Conservation (phyloP, 2,888 invertebrate species). For the Cephalotes varians region DNA sequence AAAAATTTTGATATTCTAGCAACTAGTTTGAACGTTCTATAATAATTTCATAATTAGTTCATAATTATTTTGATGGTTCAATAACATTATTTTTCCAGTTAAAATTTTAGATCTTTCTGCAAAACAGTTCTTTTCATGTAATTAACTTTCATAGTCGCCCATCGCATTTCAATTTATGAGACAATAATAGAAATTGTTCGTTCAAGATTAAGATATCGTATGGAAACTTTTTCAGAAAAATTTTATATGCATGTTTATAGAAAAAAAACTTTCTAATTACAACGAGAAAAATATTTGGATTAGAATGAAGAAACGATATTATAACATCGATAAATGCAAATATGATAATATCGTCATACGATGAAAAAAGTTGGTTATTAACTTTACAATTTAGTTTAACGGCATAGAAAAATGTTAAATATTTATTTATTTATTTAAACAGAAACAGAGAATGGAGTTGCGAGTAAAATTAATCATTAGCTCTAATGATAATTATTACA, state of each 20-base stretch:
- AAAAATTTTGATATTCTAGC: too few relatives aligned
- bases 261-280: neutral
- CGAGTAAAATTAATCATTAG: neutral
- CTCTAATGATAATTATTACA: conserved; percentile 27
- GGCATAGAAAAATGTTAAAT: neutral
- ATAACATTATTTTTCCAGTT: too few relatives aligned
- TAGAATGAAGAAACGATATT: neutral
- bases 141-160: neutral
- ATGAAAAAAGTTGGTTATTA: neutral
- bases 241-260: neutral
- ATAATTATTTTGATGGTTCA: too few relatives aligned
- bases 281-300: neutral
- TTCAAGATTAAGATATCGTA: neutral
- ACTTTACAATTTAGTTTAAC: neutral
- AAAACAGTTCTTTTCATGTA: too few relatives aligned
- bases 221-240: neutral
- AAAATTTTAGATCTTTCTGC: too few relatives aligned
- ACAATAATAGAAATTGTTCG: neutral
- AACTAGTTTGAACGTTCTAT: too few relatives aligned
- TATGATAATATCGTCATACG: neutral
- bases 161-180: neutral
- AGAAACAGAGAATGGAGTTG: neutral
- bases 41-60: too few relatives aligned
- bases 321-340: neutral
- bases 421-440: conserved; percentile 2